These are phyloP conservation scores for Brachionus rotundiformis DNA, from an alignment of 1,140 invertebrate genomes.

Conservation along the genomic window DNA sequence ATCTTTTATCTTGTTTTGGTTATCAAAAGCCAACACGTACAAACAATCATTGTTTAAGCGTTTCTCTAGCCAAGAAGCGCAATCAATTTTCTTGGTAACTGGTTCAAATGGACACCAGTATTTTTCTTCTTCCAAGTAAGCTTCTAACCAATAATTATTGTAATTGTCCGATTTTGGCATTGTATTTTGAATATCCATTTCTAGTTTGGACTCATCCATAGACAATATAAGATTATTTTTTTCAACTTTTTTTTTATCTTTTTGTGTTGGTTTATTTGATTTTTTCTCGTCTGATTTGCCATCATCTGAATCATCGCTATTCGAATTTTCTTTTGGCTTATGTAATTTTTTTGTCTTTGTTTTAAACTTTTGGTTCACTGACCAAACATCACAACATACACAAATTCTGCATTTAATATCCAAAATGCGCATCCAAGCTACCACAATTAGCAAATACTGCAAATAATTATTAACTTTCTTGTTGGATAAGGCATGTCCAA, in stretches of 20 bases:
- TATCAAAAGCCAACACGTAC: slow-evolving; percentile 49
- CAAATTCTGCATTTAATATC: slow-evolving; percentile 17
- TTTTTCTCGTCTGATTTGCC: neutral
- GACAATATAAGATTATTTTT: slow-evolving; percentile 32
- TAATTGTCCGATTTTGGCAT: neutral
- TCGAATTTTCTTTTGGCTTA: neutral
- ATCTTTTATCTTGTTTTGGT: slow-evolving; percentile 42
- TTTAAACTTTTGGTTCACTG: neutral
- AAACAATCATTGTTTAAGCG: neutral
- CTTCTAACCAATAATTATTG: slow-evolving; percentile 50
- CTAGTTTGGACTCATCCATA: neutral
- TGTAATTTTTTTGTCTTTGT: neutral
- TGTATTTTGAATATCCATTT: neutral
- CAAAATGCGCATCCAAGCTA: neutral
- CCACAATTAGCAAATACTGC: slow-evolving; percentile 25
- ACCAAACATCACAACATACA: slow-evolving; percentile 27
- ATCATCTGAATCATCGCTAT: neutral
- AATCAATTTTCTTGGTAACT: neutral
- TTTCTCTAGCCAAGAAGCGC: neutral
- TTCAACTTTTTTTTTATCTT: neutral
- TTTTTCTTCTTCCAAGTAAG: slow-evolving; percentile 39
- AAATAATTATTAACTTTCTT: neutral
- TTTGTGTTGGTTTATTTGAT: neutral
- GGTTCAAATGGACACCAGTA: slow-evolving; percentile 7
- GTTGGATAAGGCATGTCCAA: neutral